Base-by-base conservation (phyloP, 2,888 invertebrate genomes). In the Horisme vitalbata region DNA sequence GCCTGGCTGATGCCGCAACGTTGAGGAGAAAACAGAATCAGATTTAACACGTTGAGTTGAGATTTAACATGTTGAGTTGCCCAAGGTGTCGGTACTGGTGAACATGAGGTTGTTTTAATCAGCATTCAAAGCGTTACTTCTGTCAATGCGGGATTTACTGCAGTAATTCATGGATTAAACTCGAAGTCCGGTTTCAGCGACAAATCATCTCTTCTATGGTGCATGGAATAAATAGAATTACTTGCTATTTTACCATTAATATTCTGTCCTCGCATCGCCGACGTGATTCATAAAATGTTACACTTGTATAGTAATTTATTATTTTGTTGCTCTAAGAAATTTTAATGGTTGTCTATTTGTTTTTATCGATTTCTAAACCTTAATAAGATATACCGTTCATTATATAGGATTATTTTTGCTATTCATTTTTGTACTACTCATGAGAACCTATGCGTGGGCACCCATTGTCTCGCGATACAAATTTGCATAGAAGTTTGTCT, bases 161-260 rank as follows among this genome's bases (percentile, higher is more conserved):
- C n/a, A n/a, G n/a, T n/a, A n/a, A 18, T 18, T 18, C 18, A 18
- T 4, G 2, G 18, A 18, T 2, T 15, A 15, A 18, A 6, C 6
- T 6, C 4, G 18, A 18, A 60, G 59, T 65, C 70, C 69, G 72
- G 67, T 74, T 73, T 65, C 73, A 70, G 71, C 68, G 75, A 75
- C 72, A 75, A 81, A 78, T 78, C 75, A 76, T 75, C 65, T 63
- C 59, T 49, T 52, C 65, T 58, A 72, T 79, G 78, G 74, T 75
- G 60, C 57, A 52, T 54, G 66, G 70, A 75, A 41, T 76, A 76
- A 70, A 61, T 63, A 67, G 68, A 71, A 74, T 51, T 43, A 38
- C 35, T 35, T 43, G 32, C 30, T 27, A 36, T 52, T 63, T 71
- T 76, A 69, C 65, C 58, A 65, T 66, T 62, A 70, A 67, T 61